phyloP scores from a whole-genome alignment of 1,140 invertebrate species.

The Lordiphosa collinella region DNA sequence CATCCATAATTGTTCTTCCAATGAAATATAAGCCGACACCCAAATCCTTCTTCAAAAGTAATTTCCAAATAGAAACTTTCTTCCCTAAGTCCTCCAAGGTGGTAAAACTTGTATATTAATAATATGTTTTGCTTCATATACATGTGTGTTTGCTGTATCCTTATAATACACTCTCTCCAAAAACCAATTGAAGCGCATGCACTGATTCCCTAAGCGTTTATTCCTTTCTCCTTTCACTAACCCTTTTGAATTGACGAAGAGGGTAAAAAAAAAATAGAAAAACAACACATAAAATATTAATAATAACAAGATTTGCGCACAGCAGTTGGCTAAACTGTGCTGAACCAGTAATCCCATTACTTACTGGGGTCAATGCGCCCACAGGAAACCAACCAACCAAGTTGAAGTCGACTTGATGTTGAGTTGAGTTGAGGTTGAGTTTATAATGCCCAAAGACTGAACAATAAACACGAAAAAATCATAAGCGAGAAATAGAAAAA shows the following conservation, averaged over 20 bases:
- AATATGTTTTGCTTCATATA: too few relatives aligned
- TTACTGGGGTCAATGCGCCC: constrained; percentile 59
- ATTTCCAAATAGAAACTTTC: too few relatives aligned
- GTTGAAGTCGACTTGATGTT: constrained; percentile 23
- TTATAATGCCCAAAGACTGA: constrained; percentile 5
- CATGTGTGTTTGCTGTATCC: background rate
- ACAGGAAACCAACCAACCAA: constrained; percentile 16
- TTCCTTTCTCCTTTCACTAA: background rate
- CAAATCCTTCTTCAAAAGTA: too few relatives aligned
- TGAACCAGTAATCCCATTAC: constrained; percentile 56
- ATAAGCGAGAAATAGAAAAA: constrained; percentile 29
- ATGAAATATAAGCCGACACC: too few relatives aligned
- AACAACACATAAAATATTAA: constrained; percentile 61
- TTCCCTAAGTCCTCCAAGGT: too few relatives aligned
- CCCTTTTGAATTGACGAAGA: constrained; percentile 15
- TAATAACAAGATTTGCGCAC: constrained; percentile 62
- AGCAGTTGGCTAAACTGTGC: constrained; percentile 39
- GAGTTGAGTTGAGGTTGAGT: constrained; percentile 19
- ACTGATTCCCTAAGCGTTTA: constrained; percentile 56
- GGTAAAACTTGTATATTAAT: too few relatives aligned
- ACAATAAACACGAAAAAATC: constrained; percentile 38
- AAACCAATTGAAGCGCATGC: constrained; percentile 60
- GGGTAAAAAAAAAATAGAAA: constrained; percentile 32
- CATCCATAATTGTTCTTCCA: too few relatives aligned
- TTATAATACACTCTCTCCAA: constrained; percentile 29